Percentiles rank a stretch among this genome's conserved stretches.
Conservation (phyloP, 1,140 invertebrate species). For the Drosophila nasuta region DNA sequence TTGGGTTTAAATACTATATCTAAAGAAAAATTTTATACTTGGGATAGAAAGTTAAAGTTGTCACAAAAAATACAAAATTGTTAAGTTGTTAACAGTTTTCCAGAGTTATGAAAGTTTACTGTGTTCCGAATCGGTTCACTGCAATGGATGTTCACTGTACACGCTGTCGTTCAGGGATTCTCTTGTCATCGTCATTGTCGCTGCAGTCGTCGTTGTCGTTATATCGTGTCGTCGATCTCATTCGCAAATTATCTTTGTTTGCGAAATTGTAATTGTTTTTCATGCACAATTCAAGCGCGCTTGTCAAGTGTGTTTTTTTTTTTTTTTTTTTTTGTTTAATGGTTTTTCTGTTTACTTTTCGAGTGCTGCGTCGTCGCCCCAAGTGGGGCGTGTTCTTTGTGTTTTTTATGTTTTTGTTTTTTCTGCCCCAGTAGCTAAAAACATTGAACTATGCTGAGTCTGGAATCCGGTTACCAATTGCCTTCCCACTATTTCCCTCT, state of each 20-base stretch:
- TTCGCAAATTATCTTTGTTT: slow-evolving; percentile 81
- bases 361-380: slow-evolving; percentile 40
- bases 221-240: slow-evolving; percentile 74
- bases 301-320: slow-evolving; percentile 48
- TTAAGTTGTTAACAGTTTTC: no score
- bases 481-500: background rate
- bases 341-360: slow-evolving; percentile 75
- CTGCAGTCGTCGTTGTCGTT: slow-evolving; percentile 47
- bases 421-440: slow-evolving; percentile 60
- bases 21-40: no score
- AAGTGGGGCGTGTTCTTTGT: slow-evolving; percentile 67
- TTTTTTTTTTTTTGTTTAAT: slow-evolving; percentile 59
- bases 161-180: background rate
- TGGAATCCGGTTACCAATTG: slow-evolving; percentile 41
- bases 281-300: slow-evolving; percentile 60
- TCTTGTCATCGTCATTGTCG: slow-evolving; percentile 28
- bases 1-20: no score
- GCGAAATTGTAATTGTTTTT: slow-evolving; percentile 78
- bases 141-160: background rate
- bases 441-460: slow-evolving; percentile 65
- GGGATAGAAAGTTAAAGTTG: no score
- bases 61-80: no score
- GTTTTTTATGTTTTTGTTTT: background rate
- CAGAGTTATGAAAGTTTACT: no score
- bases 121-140: background rate